Base-by-base conservation (phyloP, 2,888 invertebrate species). In the Acanthococcus lagerstroemiae region DNA sequence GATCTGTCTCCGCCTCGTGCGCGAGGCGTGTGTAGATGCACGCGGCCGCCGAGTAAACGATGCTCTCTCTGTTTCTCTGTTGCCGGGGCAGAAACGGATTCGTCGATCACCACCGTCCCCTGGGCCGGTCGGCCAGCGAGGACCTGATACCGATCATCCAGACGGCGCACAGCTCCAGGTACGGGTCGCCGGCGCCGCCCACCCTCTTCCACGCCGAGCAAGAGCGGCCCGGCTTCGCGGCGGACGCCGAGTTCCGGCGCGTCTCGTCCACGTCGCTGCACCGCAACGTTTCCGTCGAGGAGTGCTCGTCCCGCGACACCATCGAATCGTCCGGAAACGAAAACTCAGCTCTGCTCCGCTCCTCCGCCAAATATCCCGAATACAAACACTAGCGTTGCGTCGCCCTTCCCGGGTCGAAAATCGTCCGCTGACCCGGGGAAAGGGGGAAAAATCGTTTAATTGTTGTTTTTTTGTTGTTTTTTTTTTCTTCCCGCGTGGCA, bases 91-190 rank as follows among this genome's bases (percentile, higher is more conserved):
- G 65, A 37, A 66, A 55, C 66, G 66, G 56, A 44, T 66, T 48
- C 46, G 54, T 61, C 21, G 61, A 61, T 30, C 61, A 61, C 24
- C 69, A 57, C 55, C 90, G 87, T 87, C 89, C 87, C 84, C 85
- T 88, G 88, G 90, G 87, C 86, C 89, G 88, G 84, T 90, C 90
- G 88, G 90, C 88, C 84, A 90, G 89, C 87, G 88, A 90, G 82
- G 88, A 88, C 80, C 81, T 81, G 78, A 82, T 83, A 78, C 81
- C 80, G 78, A 81, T 78, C 78, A 80, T 78, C 74, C 66, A 66
- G 48, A 66, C 55, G 25, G 30, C 66, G 7, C 56, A 46, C 45
- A 24, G 25, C 67, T 61, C 66, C 46, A 52, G 68, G 68, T 68
- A 69, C 67, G 12, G 70, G 69, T 45, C 68, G 55, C 57, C 66